These are phyloP conservation scores for Solen grandis DNA, from an alignment of 1,140 invertebrate genomes.

Conservation along the genomic window DNA sequence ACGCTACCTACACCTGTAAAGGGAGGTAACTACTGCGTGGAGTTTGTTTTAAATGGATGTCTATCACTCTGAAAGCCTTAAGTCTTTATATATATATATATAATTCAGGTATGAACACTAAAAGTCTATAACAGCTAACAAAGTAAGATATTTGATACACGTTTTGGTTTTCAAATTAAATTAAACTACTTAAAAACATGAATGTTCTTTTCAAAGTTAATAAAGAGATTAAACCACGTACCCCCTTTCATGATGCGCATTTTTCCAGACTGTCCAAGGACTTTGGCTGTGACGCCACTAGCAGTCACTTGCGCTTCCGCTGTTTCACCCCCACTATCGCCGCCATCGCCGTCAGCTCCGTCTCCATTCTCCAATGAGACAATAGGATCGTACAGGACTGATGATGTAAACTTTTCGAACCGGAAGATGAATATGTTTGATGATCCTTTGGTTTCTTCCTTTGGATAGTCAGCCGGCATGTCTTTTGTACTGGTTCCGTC, in stretches of 20 bases:
- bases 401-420: background rate
- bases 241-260: conserved; percentile 1
- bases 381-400: conserved; percentile 20
- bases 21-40: too few relatives aligned
- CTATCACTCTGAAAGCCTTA: too few relatives aligned
- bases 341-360: conserved; percentile 1
- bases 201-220: too few relatives aligned
- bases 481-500: conserved; percentile 7
- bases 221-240: too few relatives aligned
- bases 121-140: too few relatives aligned
- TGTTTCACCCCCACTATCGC: background rate
- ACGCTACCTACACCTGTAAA: too few relatives aligned
- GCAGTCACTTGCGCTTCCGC: conserved; percentile 4
- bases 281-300: conserved; percentile 16
- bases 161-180: too few relatives aligned
- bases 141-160: too few relatives aligned
- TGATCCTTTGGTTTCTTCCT: background rate
- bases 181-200: too few relatives aligned
- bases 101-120: too few relatives aligned
- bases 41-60: too few relatives aligned
- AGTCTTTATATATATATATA: too few relatives aligned
- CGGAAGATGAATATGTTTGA: conserved; percentile 23
- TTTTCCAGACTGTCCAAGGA: conserved; percentile 40
- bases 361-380: background rate
- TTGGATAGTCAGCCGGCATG: conserved; percentile 23